Evolutionary conservation across 2,888 invertebrate genomes (phyloP).

Genomic region (Seladonia tumulorum): DNA sequence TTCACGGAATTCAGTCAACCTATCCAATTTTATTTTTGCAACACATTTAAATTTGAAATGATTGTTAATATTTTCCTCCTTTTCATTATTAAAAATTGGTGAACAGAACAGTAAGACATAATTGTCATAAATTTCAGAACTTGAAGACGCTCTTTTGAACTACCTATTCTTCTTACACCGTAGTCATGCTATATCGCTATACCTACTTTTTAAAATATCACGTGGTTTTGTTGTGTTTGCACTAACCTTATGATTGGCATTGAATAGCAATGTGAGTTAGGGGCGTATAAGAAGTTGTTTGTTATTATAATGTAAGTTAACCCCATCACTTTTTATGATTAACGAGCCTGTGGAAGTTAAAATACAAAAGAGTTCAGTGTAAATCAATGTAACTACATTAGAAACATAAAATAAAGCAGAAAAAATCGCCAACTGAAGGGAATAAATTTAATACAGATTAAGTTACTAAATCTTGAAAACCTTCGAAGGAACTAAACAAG

Average conservation of each 20-base stretch:
- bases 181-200: neutral
- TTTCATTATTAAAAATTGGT: neutral
- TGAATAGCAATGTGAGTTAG: neutral
- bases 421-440: neutral
- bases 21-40: too few species aligned
- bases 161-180: too few species aligned
- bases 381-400: neutral
- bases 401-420: neutral
- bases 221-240: neutral
- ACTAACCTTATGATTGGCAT: neutral
- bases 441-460: neutral
- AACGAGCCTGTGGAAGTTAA: neutral
- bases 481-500: neutral
- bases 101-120: too few species aligned
- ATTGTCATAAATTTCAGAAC: too few species aligned
- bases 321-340: neutral
- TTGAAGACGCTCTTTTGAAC: too few species aligned
- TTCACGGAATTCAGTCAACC: too few species aligned
- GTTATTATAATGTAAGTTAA: neutral
- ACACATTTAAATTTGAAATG: too few species aligned
- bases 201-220: neutral
- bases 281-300: neutral
- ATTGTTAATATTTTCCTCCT: neutral
- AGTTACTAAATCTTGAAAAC: neutral
- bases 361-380: constrained; percentile 4